phyloP scores from a whole-genome alignment of 1,140 invertebrate species.

The Phymastichus coffea region DNA sequence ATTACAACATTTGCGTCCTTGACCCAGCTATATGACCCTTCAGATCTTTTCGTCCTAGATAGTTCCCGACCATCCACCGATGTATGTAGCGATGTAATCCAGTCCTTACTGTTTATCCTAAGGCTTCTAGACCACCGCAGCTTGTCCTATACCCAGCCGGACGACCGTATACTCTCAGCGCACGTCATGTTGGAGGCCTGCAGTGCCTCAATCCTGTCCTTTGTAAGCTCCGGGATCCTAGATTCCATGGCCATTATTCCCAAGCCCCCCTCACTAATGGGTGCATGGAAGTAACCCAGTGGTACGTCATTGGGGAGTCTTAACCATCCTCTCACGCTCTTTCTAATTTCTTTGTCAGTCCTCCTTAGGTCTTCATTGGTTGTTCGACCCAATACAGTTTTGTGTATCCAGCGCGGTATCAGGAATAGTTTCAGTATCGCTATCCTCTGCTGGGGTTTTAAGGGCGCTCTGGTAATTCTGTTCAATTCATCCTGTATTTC shows the following conservation, averaged over 20 bases:
- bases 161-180: too few species aligned
- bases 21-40: background rate
- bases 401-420: background rate
- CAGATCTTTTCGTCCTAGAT: background rate
- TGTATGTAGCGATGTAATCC: too few species aligned
- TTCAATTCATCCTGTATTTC: background rate
- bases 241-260: slow-evolving; percentile 21
- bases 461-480: background rate
- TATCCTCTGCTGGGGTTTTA: background rate
- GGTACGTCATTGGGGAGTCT: slow-evolving; percentile 27
- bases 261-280: slow-evolving; percentile 28
- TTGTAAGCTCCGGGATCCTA: background rate
- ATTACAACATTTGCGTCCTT: background rate
- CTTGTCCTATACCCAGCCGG: background rate
- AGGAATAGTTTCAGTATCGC: background rate
- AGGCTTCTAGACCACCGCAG: background rate
- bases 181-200: background rate
- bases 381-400: background rate
- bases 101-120: background rate
- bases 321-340: slow-evolving; percentile 33
- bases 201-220: background rate
- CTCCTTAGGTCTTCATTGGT: background rate
- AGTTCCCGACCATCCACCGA: background rate
- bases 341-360: background rate
- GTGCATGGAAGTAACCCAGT: slow-evolving; percentile 28